Percentiles rank a stretch among this genome's conserved stretches.
These are phyloP conservation scores for Nomia melanderi DNA, from an alignment of 1,140 invertebrate species.

Conservation along the genomic window DNA sequence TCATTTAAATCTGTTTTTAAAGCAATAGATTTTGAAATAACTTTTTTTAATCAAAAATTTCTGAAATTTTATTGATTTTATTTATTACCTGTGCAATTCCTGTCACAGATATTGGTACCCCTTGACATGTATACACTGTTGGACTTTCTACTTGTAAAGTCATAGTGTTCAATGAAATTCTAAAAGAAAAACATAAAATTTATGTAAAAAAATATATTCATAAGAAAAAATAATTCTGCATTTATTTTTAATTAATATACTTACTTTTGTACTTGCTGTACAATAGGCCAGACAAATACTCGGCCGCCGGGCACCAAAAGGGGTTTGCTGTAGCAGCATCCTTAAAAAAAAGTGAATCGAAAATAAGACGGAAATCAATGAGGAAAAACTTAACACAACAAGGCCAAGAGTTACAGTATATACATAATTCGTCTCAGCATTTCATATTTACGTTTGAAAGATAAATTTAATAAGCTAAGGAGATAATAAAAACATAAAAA, in stretches of 20 bases:
- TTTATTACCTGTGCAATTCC: slow-evolving; percentile 94
- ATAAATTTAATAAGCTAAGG: background rate
- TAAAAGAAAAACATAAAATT: slow-evolving; percentile 72
- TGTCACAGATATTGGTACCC: slow-evolving; percentile 98
- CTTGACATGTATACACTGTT: slow-evolving; percentile 97
- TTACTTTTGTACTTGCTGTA: slow-evolving; percentile 97
- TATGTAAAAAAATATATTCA: background rate
- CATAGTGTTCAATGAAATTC: slow-evolving; percentile 98
- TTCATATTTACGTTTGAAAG: background rate
- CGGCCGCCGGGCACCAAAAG: slow-evolving; percentile 95
- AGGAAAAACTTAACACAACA: background rate
- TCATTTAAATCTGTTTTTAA: too few species aligned
- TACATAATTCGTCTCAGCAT: background rate
- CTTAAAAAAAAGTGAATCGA: slow-evolving; percentile 80
- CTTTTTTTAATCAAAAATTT: too few species aligned
- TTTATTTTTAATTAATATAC: slow-evolving; percentile 37
- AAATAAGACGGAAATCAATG: slow-evolving; percentile 14
- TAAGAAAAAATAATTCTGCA: slow-evolving; percentile 6
- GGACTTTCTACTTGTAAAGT: slow-evolving; percentile 95
- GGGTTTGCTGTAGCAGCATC: slow-evolving; percentile 95
- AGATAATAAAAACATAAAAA: background rate
- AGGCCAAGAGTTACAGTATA: background rate
- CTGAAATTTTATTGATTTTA: background rate
- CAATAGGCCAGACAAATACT: slow-evolving; percentile 97
- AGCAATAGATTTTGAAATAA: too few species aligned